phyloP scores from a whole-genome alignment of 1,140 invertebrate genomes.

The Dysdera silvatica region DNA sequence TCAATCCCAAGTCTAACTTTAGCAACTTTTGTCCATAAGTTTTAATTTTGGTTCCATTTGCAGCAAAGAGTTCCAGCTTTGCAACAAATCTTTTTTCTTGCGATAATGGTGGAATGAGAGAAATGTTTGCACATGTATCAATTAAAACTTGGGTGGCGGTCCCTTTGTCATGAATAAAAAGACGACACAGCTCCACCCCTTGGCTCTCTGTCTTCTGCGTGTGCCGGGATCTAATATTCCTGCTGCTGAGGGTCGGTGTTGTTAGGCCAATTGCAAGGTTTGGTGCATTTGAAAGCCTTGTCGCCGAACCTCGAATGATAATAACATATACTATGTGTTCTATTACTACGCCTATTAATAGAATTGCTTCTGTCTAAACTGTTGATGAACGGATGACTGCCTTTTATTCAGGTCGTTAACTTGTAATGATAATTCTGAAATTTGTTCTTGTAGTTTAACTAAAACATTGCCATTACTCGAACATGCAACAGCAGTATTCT shows the following conservation, averaged over 20 bases:
- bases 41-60: constrained; percentile 21
- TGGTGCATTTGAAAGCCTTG: not conserved
- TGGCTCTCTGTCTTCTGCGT: not conserved
- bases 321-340: not conserved
- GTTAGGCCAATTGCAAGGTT: not conserved
- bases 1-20: too few relatives aligned
- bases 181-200: not conserved
- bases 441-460: too few relatives aligned
- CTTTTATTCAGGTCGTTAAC: too few relatives aligned
- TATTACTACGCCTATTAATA: not conserved
- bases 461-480: too few relatives aligned
- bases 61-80: constrained; percentile 9
- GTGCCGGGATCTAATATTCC: constrained; percentile 3
- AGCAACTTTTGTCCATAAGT: too few relatives aligned
- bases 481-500: too few relatives aligned
- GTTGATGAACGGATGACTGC: too few relatives aligned
- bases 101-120: not conserved
- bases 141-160: not conserved
- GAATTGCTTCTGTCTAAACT: not conserved
- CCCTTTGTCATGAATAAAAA: not conserved
- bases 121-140: not conserved
- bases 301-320: not conserved
- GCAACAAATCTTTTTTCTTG: not conserved
- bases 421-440: too few relatives aligned
- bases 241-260: not conserved